phyloP scores from a whole-genome alignment of 2,888 invertebrate species.

The Arrhopalites spinosus region DNA sequence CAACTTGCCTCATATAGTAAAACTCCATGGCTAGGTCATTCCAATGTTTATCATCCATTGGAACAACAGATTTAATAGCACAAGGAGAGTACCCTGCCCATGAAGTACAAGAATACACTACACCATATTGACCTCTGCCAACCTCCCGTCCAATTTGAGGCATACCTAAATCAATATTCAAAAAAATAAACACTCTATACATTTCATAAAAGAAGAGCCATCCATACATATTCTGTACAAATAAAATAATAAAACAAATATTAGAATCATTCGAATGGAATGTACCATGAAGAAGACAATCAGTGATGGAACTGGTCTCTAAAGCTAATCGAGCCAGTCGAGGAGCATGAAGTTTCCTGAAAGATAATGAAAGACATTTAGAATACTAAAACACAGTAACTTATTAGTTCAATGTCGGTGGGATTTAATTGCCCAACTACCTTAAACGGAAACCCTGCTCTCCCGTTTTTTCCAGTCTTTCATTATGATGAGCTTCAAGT shows the following conservation, averaged over 20 bases:
- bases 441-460: slow-evolving; percentile 75
- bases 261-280: no score
- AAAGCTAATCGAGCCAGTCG: slow-evolving; percentile 78
- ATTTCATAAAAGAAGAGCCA: not conserved
- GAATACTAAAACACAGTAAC: no score
- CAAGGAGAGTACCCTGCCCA: slow-evolving; percentile 77
- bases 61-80: slow-evolving; percentile 85
- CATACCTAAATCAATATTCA: slow-evolving; percentile 59
- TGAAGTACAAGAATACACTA: slow-evolving; percentile 78
- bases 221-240: not conserved
- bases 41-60: slow-evolving; percentile 87
- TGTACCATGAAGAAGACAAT: slow-evolving; percentile 74
- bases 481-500: slow-evolving; percentile 72
- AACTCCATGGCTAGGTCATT: slow-evolving; percentile 89
- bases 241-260: not conserved
- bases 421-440: no score
- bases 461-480: slow-evolving; percentile 77
- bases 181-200: not conserved
- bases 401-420: no score
- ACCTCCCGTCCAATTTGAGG: slow-evolving; percentile 63
- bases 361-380: no score
- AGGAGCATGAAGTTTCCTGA: slow-evolving; percentile 79
- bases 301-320: slow-evolving; percentile 81
- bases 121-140: slow-evolving; percentile 84
- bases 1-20: slow-evolving; percentile 76